Percentiles rank a stretch among this genome's conserved stretches.
phyloP scores from a whole-genome alignment of 1,140 invertebrate species.

The Globodera ellingtonae region DNA sequence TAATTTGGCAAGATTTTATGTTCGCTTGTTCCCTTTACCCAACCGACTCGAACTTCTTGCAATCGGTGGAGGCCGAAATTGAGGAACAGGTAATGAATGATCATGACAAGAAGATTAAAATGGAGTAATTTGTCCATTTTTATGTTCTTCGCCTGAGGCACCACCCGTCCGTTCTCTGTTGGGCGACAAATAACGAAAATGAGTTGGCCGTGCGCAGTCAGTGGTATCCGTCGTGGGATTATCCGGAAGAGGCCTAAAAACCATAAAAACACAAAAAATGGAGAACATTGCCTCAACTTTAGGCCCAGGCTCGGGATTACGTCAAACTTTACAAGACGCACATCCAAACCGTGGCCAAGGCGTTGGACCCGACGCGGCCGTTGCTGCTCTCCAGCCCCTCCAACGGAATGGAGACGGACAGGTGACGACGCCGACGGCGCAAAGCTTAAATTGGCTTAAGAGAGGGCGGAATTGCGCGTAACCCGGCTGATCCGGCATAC shows the following conservation, averaged over 20 bases:
- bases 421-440: slow-evolving; percentile 47
- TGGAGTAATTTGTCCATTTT: slow-evolving; percentile 32
- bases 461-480: slow-evolving; percentile 33
- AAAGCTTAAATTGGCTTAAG: slow-evolving; percentile 32
- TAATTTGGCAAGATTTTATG: slow-evolving; percentile 78
- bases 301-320: slow-evolving; percentile 73
- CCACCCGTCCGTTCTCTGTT: slow-evolving; percentile 83
- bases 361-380: slow-evolving; percentile 72
- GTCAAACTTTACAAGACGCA: slow-evolving; percentile 81
- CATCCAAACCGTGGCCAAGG: slow-evolving; percentile 71
- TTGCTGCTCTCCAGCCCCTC: slow-evolving; percentile 87
- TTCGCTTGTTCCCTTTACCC: slow-evolving; percentile 97
- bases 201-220: slow-evolving; percentile 71
- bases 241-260: background rate
- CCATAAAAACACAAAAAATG: background rate
- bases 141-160: slow-evolving; percentile 78
- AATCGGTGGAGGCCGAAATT: slow-evolving; percentile 78
- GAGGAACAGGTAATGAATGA: slow-evolving; percentile 73
- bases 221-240: slow-evolving; percentile 6
- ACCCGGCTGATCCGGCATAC: slow-evolving; percentile 77
- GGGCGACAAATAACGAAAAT: slow-evolving; percentile 96
- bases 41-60: slow-evolving; percentile 74
- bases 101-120: background rate
- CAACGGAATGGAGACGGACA: slow-evolving; percentile 79
- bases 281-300: slow-evolving; percentile 40